phyloP scores from a whole-genome alignment of 2,888 invertebrate genomes.

The Mythimna ferrago region DNA sequence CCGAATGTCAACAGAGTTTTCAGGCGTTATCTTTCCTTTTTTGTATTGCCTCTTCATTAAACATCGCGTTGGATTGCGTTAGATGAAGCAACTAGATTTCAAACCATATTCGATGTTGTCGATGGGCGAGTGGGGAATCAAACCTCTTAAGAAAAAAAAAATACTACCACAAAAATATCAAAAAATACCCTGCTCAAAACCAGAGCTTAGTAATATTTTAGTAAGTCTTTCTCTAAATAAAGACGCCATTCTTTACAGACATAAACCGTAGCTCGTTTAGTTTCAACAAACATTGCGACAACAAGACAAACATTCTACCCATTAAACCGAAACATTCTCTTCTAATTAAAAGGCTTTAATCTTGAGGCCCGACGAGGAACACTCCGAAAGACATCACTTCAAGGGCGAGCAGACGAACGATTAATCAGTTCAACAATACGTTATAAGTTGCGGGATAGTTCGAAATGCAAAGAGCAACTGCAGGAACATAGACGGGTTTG shows the following conservation, averaged over 20 bases:
- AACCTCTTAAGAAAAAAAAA: no score
- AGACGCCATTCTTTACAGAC: slow-evolving; percentile 13
- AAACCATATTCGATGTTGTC: no score
- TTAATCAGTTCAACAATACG: background rate
- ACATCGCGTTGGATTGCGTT: no score
- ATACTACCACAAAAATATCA: no score
- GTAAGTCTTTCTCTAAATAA: slow-evolving; percentile 18
- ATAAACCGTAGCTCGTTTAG: slow-evolving; percentile 35
- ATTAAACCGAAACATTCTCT: slow-evolving; percentile 58
- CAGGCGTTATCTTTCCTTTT: no score
- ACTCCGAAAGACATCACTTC: slow-evolving; percentile 43
- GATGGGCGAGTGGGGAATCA: no score
- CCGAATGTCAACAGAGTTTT: no score
- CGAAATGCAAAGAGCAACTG: no score
- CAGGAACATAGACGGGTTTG: no score
- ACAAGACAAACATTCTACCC: slow-evolving; percentile 54
- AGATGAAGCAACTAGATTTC: no score
- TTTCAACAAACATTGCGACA: slow-evolving; percentile 43
- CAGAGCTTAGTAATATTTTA: slow-evolving; percentile 1
- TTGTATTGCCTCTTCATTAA: no score
- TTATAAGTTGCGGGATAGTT: no score
- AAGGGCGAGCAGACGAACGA: slow-evolving; percentile 25
- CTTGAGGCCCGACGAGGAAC: slow-evolving; percentile 36
- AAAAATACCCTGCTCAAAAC: background rate
- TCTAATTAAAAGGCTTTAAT: slow-evolving; percentile 61